Evolutionary conservation across 2,113 vertebrate genomes (phyloP).

Genomic region (Barnardius zonarius): DNA sequence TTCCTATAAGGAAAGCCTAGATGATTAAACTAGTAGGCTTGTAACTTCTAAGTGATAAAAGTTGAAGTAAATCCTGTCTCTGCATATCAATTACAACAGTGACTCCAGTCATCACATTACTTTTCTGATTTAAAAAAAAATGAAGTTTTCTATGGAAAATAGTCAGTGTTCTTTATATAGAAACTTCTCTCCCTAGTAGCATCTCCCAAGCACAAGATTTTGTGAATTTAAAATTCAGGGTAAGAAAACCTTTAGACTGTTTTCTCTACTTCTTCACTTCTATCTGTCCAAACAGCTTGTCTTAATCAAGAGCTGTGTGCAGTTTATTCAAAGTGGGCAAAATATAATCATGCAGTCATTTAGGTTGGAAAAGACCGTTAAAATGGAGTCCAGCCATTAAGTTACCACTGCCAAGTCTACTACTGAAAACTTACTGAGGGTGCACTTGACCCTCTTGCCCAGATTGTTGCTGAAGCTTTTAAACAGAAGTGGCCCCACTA

Average conservation of each 20-base stretch:
- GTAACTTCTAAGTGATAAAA: not conserved
- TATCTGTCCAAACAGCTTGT: not conserved
- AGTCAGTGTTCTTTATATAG: not conserved
- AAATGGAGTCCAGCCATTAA: not conserved
- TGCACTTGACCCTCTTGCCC: not conserved
- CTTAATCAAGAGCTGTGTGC: not conserved
- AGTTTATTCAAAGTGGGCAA: not conserved
- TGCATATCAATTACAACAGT: not conserved
- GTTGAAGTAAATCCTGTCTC: not conserved
- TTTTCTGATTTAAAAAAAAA: not conserved
- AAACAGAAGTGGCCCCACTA: not conserved
- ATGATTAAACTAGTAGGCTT: not conserved
- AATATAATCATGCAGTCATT: not conserved
- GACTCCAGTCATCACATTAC: not conserved
- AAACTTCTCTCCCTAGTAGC: not conserved
- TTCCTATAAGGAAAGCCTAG: not conserved
- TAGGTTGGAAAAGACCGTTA: not conserved
- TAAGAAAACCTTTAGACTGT: not conserved
- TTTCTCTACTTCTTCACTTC: not conserved
- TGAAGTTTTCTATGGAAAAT: not conserved
- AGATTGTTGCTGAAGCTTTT: not conserved
- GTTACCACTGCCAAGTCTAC: no score
- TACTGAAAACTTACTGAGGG: not conserved
- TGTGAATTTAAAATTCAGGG: not conserved
- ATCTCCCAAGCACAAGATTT: not conserved